Evolutionary conservation across 1,140 invertebrate species (phyloP).

Genomic region (Drosophila bocki): DNA sequence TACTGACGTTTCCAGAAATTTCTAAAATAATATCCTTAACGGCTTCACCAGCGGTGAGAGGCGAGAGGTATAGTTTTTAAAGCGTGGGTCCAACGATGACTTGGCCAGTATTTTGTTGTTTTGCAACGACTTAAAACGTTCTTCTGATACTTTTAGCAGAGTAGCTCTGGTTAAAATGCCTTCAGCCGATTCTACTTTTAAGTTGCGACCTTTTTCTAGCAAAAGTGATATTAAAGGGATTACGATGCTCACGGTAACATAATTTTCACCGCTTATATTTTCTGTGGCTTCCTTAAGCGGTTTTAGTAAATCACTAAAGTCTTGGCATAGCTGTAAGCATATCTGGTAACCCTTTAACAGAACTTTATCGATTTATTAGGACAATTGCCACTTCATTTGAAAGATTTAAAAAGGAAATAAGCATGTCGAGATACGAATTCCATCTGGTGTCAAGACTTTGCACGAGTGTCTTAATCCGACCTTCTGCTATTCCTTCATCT

Average conservation of each 20-base stretch:
- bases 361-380: conserved; percentile 18
- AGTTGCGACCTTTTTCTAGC: conserved; percentile 7
- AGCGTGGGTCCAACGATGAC: too few relatives aligned
- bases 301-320: too few relatives aligned
- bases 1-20: background rate
- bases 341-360: conserved; percentile 14
- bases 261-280: background rate
- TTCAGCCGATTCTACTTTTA: conserved; percentile 4
- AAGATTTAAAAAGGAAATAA: conserved; percentile 13
- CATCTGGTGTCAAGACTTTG: conserved; percentile 28
- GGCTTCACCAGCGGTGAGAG: background rate
- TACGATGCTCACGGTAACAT: conserved; percentile 24
- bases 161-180: background rate
- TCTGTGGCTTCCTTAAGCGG: too few relatives aligned
- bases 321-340: background rate
- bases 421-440: conserved; percentile 26
- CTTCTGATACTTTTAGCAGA: conserved; percentile 8
- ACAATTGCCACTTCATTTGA: conserved; percentile 25
- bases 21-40: conserved; percentile 6
- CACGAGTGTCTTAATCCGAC: conserved; percentile 20
- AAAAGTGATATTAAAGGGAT: conserved; percentile 18
- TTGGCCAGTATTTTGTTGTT: conserved; percentile 3
- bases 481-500: conserved; percentile 24
- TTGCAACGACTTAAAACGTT: conserved; percentile 1
- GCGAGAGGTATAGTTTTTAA: conserved; percentile 10